Base-by-base conservation (phyloP, 2,888 invertebrate genomes). In the Callosobruchus maculatus region DNA sequence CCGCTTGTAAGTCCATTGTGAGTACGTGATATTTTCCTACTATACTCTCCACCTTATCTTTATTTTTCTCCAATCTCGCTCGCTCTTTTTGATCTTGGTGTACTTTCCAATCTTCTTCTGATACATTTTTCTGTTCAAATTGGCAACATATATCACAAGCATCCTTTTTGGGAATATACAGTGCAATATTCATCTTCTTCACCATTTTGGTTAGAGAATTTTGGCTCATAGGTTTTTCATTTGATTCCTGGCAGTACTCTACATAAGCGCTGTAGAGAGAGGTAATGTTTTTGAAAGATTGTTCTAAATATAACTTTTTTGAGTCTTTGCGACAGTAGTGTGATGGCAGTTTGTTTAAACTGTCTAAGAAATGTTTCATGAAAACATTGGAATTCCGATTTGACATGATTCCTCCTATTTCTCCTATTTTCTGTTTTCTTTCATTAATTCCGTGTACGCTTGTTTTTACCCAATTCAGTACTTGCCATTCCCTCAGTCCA, bases 271-370 rank as follows among this genome's bases (percentile, higher is more conserved):
- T 66, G 70, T 74, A 74, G 18, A 74, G 49, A 31, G 70, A 67
- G 9, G 22, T 74, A 49, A 74, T 22, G 20, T 26, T 71, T n/a
- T n/a, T 31, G 30, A 74, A 71, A 18, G 49, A 69, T 71, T 71
- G 21, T 21, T 74, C 74, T 66, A 74, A 70, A 67, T 74, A 74
- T 49, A 74, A 30, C 71, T 74, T 72, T 21, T 71, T 22, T 2
- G 74, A 70, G 21, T 71, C 71, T 71, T 22, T 71, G 26, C 74
- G 68, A 21, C 70, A 71, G 22, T 72, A 74, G 22, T 74, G 74
- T 21, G 74, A 68, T 22, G 74, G 74, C 21, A 74, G 21, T 67
- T 74, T 72, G 67, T 68, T 68, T n/a, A 74, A 71, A 18, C 71
- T 68, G 66, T 74, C 71, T 70, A 72, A 26, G n/a, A 30, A 26